Evolutionary conservation across 2,113 vertebrate species (phyloP).

Genomic region (Eudyptes chrysolophus): DNA sequence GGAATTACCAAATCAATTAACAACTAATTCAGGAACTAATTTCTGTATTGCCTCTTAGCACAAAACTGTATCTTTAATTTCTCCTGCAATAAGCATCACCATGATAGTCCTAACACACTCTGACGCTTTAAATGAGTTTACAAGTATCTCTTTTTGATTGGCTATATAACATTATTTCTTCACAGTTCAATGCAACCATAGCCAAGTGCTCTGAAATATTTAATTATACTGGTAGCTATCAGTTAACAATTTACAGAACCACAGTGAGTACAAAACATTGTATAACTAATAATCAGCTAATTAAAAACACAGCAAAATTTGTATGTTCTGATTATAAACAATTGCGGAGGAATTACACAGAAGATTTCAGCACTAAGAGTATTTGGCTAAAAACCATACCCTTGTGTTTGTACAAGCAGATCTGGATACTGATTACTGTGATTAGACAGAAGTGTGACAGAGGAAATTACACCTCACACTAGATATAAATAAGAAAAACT

Average conservation of each 20-base stretch:
- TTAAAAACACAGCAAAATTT: conserved; percentile 70
- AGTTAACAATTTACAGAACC: conserved; percentile 79
- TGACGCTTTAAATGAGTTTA: conserved; percentile 83
- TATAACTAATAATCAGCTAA: conserved; percentile 80
- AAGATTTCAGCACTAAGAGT: conserved; percentile 32
- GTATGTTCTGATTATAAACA: conserved; percentile 72
- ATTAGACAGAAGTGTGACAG: conserved; percentile 46
- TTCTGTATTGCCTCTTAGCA: conserved; percentile 89
- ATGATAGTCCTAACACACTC: conserved; percentile 76
- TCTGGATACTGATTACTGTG: conserved; percentile 37
- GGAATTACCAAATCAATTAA: conserved; percentile 96
- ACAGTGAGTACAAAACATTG: conserved; percentile 68
- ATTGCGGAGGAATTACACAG: conserved; percentile 42
- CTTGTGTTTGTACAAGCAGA: conserved; percentile 47
- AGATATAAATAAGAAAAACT: conserved; percentile 24
- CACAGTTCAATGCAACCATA: conserved; percentile 82
- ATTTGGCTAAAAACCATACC: conserved; percentile 26
- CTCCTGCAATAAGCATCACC: conserved; percentile 81
- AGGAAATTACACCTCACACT: neutral
- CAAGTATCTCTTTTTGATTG: conserved; percentile 86
- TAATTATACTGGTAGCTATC: conserved; percentile 81
- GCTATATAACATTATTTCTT: conserved; percentile 82
- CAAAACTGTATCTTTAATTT: conserved; percentile 86
- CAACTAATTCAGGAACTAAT: conserved; percentile 90
- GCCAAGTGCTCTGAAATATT: conserved; percentile 80